These are phyloP conservation scores for Myotis planiceps DNA, from an alignment of 2,797 vertebrate genomes.

Conservation along the genomic window DNA sequence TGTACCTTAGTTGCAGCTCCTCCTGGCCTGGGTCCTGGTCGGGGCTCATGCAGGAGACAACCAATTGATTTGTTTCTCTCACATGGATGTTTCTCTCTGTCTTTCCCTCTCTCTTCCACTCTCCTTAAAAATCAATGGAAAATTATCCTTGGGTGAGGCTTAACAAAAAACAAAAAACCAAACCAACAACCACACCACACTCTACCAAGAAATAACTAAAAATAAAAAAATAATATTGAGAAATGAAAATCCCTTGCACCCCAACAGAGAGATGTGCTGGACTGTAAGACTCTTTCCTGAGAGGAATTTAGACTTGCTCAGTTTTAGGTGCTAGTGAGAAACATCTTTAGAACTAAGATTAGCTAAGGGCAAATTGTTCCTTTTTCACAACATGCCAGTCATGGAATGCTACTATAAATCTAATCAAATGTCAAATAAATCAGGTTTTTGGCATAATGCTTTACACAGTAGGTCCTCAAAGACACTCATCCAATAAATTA, in stretches of 20 bases:
- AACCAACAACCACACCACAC: background rate
- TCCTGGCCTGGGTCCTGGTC: too few species aligned
- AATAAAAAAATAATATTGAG: constrained; percentile 20
- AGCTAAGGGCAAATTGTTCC: background rate
- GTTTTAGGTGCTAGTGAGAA: background rate
- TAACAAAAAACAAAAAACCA: too few species aligned
- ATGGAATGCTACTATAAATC: background rate
- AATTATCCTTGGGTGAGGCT: too few species aligned
- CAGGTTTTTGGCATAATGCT: background rate
- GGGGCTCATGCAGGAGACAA: too few species aligned
- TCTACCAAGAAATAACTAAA: constrained; percentile 6
- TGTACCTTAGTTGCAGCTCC: too few species aligned
- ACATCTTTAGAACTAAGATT: background rate
- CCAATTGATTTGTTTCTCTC: too few species aligned
- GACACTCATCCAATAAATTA: background rate
- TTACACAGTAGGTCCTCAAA: background rate
- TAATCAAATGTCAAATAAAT: constrained; percentile 17
- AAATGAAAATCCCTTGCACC: background rate
- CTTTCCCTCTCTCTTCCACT: too few species aligned
- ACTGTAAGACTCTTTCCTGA: constrained; percentile 4
- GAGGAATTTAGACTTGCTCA: background rate
- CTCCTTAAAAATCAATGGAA: too few species aligned
- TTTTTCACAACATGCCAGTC: background rate
- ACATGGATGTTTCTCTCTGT: too few species aligned
- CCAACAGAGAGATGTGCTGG: background rate